Conservation (phyloP, 2,888 invertebrate species). For the Heliconius cydno region DNA sequence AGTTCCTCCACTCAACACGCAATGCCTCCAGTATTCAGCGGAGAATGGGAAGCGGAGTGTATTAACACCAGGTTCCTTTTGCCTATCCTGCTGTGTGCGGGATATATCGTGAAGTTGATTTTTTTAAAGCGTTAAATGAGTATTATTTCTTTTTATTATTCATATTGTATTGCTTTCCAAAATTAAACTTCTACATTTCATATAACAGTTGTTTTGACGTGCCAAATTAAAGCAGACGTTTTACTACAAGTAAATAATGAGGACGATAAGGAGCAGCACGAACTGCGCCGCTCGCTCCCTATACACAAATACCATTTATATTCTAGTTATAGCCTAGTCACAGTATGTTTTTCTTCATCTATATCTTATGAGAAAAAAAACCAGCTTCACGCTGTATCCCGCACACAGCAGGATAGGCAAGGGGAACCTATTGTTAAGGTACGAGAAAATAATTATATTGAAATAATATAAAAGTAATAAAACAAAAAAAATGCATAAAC, state of each 20-base stretch:
- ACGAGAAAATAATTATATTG: background rate
- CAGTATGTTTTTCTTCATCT: conserved; percentile 18
- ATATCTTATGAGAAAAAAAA: no score
- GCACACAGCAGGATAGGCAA: no score
- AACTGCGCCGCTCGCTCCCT: conserved; percentile 8
- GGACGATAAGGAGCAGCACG: conserved; percentile 24
- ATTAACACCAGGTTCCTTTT: no score
- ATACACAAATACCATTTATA: conserved; percentile 26
- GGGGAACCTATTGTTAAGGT: no score
- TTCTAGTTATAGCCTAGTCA: conserved; percentile 9
- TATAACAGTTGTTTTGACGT: conserved; percentile 29
- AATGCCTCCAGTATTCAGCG: no score
- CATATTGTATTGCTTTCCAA: background rate
- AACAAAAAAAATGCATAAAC: background rate
- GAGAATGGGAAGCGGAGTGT: no score
- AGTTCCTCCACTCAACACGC: no score
- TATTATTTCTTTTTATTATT: conserved; percentile 1
- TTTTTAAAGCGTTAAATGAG: no score
- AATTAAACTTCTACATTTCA: conserved; percentile 6
- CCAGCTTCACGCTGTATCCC: no score
- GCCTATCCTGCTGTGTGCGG: no score
- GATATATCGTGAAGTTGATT: no score
- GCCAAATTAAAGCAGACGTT: conserved; percentile 36
- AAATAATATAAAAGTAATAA: background rate
- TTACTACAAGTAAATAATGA: conserved; percentile 25